These are phyloP conservation scores for Drosophila azteca DNA, from an alignment of 1,140 invertebrate species.

Conservation along the genomic window DNA sequence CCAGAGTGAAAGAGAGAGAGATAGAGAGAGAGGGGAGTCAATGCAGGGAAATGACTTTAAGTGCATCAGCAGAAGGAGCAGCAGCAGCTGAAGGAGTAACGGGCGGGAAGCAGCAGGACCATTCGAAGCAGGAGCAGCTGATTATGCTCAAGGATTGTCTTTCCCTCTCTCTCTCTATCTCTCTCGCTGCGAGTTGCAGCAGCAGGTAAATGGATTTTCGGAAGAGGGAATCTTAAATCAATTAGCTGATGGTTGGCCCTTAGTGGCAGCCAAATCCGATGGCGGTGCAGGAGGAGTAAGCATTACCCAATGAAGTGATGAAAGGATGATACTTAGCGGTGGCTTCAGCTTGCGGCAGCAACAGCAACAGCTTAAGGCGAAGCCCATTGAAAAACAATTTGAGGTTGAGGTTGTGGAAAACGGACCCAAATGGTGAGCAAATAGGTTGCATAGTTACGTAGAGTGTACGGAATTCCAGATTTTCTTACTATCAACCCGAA, in stretches of 20 bases:
- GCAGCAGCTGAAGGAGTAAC: constrained; percentile 35
- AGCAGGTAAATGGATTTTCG: constrained; percentile 48
- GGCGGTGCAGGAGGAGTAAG: neutral
- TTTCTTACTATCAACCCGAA: no score
- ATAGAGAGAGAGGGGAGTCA: no score
- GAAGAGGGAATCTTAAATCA: constrained; percentile 51
- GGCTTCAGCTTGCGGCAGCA: no score
- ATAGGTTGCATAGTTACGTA: no score
- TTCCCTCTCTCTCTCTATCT: neutral
- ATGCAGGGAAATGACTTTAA: constrained; percentile 68
- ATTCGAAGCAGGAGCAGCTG: constrained; percentile 42
- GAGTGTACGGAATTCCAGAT: no score
- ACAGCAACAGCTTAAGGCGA: no score
- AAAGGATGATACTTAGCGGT: constrained; percentile 1
- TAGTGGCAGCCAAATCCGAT: constrained; percentile 2
- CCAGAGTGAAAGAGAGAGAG: constrained; percentile 6
- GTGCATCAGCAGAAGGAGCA: constrained; percentile 58
- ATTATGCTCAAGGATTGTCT: constrained; percentile 69
- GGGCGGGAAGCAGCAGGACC: constrained; percentile 10
- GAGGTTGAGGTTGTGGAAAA: neutral
- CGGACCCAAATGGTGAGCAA: neutral
- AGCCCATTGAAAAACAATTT: no score
- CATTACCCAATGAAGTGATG: constrained; percentile 32
- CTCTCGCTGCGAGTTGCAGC: neutral
- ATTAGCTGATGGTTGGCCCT: constrained; percentile 58